Percentiles rank a stretch among this genome's conserved stretches.
phyloP scores from a whole-genome alignment of 2,888 invertebrate species.

The Scelioninae gen. 2 region DNA sequence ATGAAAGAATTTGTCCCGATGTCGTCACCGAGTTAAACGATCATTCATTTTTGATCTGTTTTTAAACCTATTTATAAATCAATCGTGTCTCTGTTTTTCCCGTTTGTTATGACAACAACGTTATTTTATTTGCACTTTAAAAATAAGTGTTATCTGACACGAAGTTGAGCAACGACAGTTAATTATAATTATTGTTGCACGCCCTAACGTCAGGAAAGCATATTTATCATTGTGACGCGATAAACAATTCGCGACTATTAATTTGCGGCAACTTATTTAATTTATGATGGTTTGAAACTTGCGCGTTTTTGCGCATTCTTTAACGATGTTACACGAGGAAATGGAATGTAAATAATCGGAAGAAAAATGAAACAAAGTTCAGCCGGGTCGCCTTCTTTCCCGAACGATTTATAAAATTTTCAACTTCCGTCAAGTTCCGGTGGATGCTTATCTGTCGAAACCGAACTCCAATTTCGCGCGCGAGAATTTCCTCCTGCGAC shows the following conservation, averaged over 20 bases:
- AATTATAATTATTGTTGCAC: too few species aligned
- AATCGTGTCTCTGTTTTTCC: too few species aligned
- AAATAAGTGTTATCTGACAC: too few species aligned
- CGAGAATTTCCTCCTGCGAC: conserved; percentile 37
- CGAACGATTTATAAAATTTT: conserved; percentile 53
- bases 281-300: conserved; percentile 18
- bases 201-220: too few species aligned
- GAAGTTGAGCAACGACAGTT: too few species aligned
- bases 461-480: conserved; percentile 36
- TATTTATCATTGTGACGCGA: conserved; percentile 13
- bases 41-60: too few species aligned
- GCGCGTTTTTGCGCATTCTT: conserved; percentile 16
- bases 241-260: conserved; percentile 18
- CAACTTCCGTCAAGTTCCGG: conserved; percentile 45
- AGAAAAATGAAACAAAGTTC: conserved; percentile 56
- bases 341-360: conserved; percentile 56
- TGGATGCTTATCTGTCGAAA: conserved; percentile 47
- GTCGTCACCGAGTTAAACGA: too few species aligned
- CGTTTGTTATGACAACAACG: too few species aligned
- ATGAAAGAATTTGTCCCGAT: too few species aligned
- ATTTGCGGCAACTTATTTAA: conserved; percentile 10
- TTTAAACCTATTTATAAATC: too few species aligned
- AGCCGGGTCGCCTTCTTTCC: conserved; percentile 30
- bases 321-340: conserved; percentile 30
- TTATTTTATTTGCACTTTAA: too few species aligned